Evolutionary conservation across 2,888 invertebrate genomes (phyloP).

Genomic region (Belgica antarctica): DNA sequence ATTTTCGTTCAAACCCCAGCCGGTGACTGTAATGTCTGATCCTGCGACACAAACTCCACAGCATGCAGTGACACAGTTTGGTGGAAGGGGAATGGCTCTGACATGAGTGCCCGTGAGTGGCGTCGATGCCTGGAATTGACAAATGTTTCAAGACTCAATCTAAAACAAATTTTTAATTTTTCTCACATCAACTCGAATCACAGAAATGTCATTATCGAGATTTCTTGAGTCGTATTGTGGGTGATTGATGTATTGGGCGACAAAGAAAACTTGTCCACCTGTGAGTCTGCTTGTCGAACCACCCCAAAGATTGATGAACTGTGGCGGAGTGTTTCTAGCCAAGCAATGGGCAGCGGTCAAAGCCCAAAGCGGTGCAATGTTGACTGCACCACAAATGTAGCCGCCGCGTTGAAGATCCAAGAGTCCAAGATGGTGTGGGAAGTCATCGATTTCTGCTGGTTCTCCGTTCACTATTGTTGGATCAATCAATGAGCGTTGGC

Average conservation of each 20-base stretch:
- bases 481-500: not conserved
- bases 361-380: not conserved
- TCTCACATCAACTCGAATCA: not conserved
- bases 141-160: too few species aligned
- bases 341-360: slow-evolving; percentile 25
- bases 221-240: slow-evolving; percentile 2
- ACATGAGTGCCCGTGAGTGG: too few species aligned
- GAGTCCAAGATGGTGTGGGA: slow-evolving; percentile 8
- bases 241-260: not conserved
- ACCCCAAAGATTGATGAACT: slow-evolving; percentile 28
- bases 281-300: not conserved
- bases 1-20: not conserved
- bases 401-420: not conserved
- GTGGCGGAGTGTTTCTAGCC: not conserved
- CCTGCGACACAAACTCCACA: not conserved
- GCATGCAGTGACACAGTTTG: not conserved
- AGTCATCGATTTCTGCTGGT: not conserved
- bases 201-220: not conserved
- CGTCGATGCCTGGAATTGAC: too few species aligned
- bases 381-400: slow-evolving; percentile 26
- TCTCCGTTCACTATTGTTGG: not conserved
- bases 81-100: not conserved
- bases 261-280: slow-evolving; percentile 19
- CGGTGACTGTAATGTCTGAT: not conserved
- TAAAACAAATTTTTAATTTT: too few species aligned